phyloP scores from a whole-genome alignment of 2,113 vertebrate species.

The Hiodon tergisus region DNA sequence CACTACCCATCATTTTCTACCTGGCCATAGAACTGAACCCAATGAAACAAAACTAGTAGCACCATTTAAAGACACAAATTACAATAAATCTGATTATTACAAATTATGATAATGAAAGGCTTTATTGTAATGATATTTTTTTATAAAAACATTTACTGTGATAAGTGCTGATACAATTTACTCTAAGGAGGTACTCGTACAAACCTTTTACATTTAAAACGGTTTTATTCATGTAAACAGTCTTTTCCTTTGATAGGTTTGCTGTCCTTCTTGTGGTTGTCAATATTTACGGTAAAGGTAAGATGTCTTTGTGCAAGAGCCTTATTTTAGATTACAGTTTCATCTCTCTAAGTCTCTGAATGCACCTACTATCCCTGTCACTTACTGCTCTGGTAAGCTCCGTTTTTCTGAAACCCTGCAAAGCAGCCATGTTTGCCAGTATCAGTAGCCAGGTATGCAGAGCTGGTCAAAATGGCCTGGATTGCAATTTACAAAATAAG shows the following conservation, averaged over 20 bases:
- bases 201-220: too few relatives aligned
- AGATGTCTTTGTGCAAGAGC: neutral
- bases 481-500: neutral
- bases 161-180: too few relatives aligned
- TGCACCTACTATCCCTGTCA: neutral
- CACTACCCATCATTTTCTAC: too few relatives aligned
- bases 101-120: too few relatives aligned
- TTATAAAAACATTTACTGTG: too few relatives aligned
- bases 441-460: too few relatives aligned
- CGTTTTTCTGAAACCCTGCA: neutral
- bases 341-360: neutral
- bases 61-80: too few relatives aligned
- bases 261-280: neutral
- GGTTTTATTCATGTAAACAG: neutral
- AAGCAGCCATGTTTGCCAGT: neutral
- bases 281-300: neutral
- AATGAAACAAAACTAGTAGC: too few relatives aligned
- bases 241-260: neutral
- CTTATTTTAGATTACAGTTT: neutral
- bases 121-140: too few relatives aligned
- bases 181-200: neutral
- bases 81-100: too few relatives aligned
- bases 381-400: neutral
- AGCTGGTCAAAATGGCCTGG: too few relatives aligned
- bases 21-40: too few relatives aligned